These are phyloP conservation scores for Pseudoatta argentina DNA, from an alignment of 1,140 invertebrate species.

Conservation along the genomic window DNA sequence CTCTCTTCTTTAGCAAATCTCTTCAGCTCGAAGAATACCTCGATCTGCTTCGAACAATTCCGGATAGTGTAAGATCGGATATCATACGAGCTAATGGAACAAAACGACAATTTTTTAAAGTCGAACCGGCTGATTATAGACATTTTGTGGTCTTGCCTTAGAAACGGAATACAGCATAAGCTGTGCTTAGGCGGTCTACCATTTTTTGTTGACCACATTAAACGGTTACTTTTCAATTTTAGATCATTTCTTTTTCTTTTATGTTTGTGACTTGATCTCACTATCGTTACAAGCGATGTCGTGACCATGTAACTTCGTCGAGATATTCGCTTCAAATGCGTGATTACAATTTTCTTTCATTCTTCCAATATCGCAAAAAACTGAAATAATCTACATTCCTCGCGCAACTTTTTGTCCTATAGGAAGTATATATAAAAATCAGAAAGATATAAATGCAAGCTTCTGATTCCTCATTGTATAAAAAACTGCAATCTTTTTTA, in stretches of 20 bases:
- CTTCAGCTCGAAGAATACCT: background rate
- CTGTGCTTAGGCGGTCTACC: background rate
- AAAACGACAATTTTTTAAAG: slow-evolving; percentile 39
- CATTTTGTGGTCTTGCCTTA: background rate
- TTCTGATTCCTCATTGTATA: background rate
- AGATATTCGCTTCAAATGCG: background rate
- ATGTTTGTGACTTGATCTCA: background rate
- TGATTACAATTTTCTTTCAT: background rate
- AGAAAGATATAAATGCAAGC: background rate
- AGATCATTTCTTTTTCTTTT: background rate
- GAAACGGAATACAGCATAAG: background rate
- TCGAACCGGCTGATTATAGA: slow-evolving; percentile 24
- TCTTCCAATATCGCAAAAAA: background rate
- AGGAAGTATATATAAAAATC: background rate
- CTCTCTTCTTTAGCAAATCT: slow-evolving; percentile 14
- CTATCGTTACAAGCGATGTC: background rate
- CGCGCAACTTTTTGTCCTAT: background rate
- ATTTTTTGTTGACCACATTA: background rate
- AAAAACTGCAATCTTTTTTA: background rate
- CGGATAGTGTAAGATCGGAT: slow-evolving; percentile 14
- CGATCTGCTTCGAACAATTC: background rate
- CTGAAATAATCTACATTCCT: slow-evolving; percentile 6
- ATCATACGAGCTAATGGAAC: slow-evolving; percentile 28
- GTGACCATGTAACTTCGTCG: background rate
- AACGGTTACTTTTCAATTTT: background rate